Conservation (phyloP, 2,797 vertebrate genomes). For the Staurois parvus region DNA sequence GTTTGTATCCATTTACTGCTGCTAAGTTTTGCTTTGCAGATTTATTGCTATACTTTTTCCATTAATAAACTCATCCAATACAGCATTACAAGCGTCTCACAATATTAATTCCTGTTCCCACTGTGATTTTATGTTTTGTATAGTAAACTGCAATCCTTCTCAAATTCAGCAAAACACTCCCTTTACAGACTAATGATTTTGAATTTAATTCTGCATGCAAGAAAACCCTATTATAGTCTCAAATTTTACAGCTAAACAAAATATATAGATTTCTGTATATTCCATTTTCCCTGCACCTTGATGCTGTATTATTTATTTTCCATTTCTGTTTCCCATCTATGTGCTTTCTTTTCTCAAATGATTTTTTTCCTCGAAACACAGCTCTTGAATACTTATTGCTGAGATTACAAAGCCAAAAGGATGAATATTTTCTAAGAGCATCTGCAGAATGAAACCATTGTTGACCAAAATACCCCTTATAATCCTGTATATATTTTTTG, state of each 20-base stretch:
- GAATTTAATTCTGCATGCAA: slow-evolving; percentile 5
- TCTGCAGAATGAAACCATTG: not conserved
- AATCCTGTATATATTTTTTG: too few species aligned
- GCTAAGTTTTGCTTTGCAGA: not conserved
- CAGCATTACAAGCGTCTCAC: not conserved
- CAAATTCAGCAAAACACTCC: slow-evolving; percentile 4
- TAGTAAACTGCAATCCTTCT: not conserved
- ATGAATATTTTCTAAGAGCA: not conserved
- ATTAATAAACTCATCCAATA: not conserved
- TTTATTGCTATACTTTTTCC: not conserved
- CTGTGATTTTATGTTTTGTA: slow-evolving; percentile 7
- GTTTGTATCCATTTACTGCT: slow-evolving; percentile 1
- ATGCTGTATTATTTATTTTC: slow-evolving; percentile 13
- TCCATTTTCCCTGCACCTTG: slow-evolving; percentile 3
- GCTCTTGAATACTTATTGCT: slow-evolving; percentile 3
- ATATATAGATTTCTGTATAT: not conserved
- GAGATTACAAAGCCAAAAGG: slow-evolving; percentile 12
- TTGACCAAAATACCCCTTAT: not conserved
- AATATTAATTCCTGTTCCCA: not conserved
- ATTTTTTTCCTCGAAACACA: slow-evolving; percentile 7
- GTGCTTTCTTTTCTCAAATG: slow-evolving; percentile 7
- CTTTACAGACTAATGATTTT: not conserved
- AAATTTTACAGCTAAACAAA: not conserved
- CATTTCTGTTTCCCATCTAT: slow-evolving; percentile 1
- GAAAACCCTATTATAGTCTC: not conserved